These are phyloP conservation scores for Stenurella melanura DNA, from an alignment of 2,888 invertebrate genomes.

Conservation along the genomic window DNA sequence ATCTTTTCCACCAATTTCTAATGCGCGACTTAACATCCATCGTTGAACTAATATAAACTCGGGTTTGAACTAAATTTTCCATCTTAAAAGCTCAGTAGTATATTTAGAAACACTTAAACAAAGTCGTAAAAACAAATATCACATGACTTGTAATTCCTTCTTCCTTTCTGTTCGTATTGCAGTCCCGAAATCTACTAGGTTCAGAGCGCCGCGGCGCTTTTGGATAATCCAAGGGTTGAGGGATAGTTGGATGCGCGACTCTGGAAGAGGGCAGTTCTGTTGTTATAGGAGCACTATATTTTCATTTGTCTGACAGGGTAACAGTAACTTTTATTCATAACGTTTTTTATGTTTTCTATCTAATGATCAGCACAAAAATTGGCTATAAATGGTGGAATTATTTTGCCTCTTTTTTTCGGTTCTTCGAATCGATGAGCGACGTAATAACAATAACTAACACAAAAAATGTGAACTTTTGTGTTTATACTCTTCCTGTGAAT, in stretches of 20 bases:
- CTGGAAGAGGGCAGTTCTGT: not conserved
- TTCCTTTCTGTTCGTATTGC: slow-evolving; percentile 18
- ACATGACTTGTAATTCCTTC: slow-evolving; percentile 33
- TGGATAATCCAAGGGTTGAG: slow-evolving; percentile 16
- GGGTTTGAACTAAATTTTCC: slow-evolving; percentile 56
- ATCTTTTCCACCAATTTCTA: slow-evolving; percentile 74
- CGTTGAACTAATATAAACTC: slow-evolving; percentile 65
- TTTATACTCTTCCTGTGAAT: too few species aligned
- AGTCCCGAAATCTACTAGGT: slow-evolving; percentile 15
- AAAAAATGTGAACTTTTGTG: too few species aligned
- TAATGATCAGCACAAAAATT: slow-evolving; percentile 4
- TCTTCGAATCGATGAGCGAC: not conserved
- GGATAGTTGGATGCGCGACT: slow-evolving; percentile 7
- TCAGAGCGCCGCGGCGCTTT: slow-evolving; percentile 19
- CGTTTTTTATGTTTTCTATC: not conserved
- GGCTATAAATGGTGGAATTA: not conserved
- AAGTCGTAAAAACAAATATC: slow-evolving; percentile 38
- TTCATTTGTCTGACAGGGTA: slow-evolving; percentile 8
- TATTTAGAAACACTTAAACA: slow-evolving; percentile 49
- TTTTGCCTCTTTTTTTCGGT: not conserved
- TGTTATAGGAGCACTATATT: slow-evolving; percentile 12
- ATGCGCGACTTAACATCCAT: slow-evolving; percentile 68
- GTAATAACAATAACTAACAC: not conserved
- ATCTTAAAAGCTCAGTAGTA: slow-evolving; percentile 42
- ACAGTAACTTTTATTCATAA: slow-evolving; percentile 1